Conservation (phyloP, 2,888 invertebrate genomes). For the Pyrrhosoma nymphula region DNA sequence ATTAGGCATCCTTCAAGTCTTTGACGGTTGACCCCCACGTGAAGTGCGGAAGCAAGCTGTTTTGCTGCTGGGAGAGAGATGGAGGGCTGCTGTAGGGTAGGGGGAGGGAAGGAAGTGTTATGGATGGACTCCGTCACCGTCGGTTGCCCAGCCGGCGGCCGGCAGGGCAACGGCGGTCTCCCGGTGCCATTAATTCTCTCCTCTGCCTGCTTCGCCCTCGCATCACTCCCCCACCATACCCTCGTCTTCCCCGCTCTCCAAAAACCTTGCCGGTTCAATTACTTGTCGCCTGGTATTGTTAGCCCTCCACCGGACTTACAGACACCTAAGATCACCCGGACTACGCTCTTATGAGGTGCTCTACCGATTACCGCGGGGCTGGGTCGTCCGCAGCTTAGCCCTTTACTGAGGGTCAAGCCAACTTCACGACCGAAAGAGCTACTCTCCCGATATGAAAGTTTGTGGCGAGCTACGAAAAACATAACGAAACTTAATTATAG, state of each 20-base stretch:
- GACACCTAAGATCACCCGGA: neutral
- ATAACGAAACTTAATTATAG: too few species aligned
- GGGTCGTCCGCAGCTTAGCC: neutral
- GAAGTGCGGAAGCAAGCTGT: slow-evolving; percentile 62
- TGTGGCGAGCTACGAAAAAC: too few species aligned
- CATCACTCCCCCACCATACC: neutral
- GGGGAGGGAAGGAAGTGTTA: neutral
- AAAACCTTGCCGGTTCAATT: neutral
- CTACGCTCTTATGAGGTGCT: neutral
- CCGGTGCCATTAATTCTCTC: slow-evolving; percentile 46
- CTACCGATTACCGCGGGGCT: neutral
- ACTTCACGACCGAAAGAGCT: too few species aligned
- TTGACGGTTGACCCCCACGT: slow-evolving; percentile 35
- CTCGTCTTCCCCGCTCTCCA: neutral
- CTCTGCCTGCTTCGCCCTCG: too few species aligned
- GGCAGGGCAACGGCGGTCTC: neutral
- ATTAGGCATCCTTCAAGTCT: slow-evolving; percentile 50
- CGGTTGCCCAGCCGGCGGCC: neutral
- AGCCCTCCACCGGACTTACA: neutral
- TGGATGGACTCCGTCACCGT: slow-evolving; percentile 64
- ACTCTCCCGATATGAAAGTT: too few species aligned
- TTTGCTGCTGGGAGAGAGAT: neutral
- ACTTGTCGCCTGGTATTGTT: neutral
- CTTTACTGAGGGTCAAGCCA: neutral
- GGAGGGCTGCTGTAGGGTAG: too few species aligned